Evolutionary conservation across 2,113 vertebrate species (phyloP).

Genomic region (Nannobrachium achirus): DNA sequence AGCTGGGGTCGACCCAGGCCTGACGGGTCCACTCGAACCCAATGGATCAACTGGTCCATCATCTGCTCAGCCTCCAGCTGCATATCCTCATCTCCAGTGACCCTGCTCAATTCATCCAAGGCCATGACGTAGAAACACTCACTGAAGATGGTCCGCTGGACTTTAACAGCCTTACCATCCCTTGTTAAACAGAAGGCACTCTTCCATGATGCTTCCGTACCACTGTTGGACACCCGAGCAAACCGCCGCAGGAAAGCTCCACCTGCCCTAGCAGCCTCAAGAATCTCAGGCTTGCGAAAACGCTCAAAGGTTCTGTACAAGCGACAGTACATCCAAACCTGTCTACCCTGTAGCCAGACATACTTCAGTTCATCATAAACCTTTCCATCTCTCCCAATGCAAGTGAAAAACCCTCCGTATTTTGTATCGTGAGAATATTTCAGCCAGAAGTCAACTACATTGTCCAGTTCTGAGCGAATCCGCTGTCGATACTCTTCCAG

Average conservation of each 20-base stretch:
- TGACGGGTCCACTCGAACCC: slow-evolving; percentile 82
- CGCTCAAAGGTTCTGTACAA: slow-evolving; percentile 84
- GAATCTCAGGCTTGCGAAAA: slow-evolving; percentile 81
- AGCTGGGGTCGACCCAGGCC: slow-evolving; percentile 81
- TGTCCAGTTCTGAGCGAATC: slow-evolving; percentile 74
- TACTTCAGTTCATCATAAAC: slow-evolving; percentile 91
- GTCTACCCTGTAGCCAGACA: slow-evolving; percentile 90
- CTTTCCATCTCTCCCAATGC: slow-evolving; percentile 82
- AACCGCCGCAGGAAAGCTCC: slow-evolving; percentile 83
- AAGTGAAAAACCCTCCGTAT: slow-evolving; percentile 88
- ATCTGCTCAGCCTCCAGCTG: slow-evolving; percentile 83
- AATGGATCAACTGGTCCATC: slow-evolving; percentile 85
- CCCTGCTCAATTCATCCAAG: slow-evolving; percentile 86
- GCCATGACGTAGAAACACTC: slow-evolving; percentile 91
- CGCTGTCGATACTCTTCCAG: slow-evolving; percentile 63
- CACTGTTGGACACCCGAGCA: slow-evolving; percentile 72
- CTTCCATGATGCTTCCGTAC: slow-evolving; percentile 70
- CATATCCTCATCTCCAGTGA: slow-evolving; percentile 81
- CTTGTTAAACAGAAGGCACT: slow-evolving; percentile 88
- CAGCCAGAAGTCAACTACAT: slow-evolving; percentile 80
- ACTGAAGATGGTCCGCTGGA: slow-evolving; percentile 90
- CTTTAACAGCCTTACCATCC: slow-evolving; percentile 81
- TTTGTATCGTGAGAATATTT: slow-evolving; percentile 77
- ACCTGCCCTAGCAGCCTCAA: slow-evolving; percentile 86
- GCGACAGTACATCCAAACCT: slow-evolving; percentile 93